Base-by-base conservation (phyloP, 1,140 invertebrate genomes). In the Paraescarpia echinospica region DNA sequence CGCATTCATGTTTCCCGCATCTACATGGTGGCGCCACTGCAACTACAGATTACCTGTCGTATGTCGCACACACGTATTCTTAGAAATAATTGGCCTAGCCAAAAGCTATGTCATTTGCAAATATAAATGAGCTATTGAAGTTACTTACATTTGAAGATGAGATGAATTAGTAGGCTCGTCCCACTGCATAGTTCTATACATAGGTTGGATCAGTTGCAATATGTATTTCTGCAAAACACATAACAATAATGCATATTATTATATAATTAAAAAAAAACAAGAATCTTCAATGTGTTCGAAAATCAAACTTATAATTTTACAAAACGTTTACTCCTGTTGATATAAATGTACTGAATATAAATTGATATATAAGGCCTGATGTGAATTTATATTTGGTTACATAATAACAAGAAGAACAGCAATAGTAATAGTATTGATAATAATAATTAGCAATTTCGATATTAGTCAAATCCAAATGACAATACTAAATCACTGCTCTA, bases 151-250 rank as follows among this genome's bases (percentile, higher is more conserved):
- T 27, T 77, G 12, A 77, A 77, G 59, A 31, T 77, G 59, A 6
- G 59, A 14, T 31, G 14, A 18, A 27, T 18, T 77, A 12, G 59
- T 77, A 77, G 59, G 22, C 22, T 77, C 59, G 59, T 77, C 27
- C 59, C 97, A 98, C 0, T 97, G 97, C 33, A 98, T 96, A 89
- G 96, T 96, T 93, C 96, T 96, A 1, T 97, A 96, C 5, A 97
- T 96, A 1, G 97, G 97, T 8, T 95, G 95, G 12, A 98, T 94
- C 8, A 98, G 93, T 93, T 96, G 96, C 92, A 96, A 97, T 92
- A 97, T 96, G 94, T 97, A 98, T 35, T 96, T 95, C 33, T 97
- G 96, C 94, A 98, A 97, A 34, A 97, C 95, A 18, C 48, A 51
- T 9, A 51, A n/a, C n/a, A n/a, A n/a, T n/a, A n/a, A n/a, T n/a